phyloP scores from a whole-genome alignment of 2,797 vertebrate genomes.

The Lacerta bilineata region DNA sequence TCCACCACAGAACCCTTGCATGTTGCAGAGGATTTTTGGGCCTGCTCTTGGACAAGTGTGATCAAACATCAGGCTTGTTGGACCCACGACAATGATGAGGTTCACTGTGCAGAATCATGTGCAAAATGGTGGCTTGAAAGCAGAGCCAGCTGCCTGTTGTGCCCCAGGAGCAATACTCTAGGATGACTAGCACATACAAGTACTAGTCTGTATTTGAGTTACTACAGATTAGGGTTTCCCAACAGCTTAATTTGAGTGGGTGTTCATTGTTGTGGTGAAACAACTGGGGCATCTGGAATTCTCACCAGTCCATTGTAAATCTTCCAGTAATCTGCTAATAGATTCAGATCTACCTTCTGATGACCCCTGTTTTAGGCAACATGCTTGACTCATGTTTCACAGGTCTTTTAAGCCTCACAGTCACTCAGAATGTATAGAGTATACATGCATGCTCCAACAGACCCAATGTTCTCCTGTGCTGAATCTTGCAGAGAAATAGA shows the following conservation, averaged over 20 bases:
- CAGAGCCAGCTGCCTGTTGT: not conserved
- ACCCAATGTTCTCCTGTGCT: not conserved
- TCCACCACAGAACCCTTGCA: no score
- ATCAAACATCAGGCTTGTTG: not conserved
- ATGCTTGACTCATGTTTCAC: not conserved
- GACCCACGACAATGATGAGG: not conserved
- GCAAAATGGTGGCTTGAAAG: not conserved
- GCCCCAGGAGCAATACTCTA: not conserved
- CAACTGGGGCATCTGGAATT: no score
- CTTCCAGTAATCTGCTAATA: no score
- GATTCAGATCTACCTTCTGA: not conserved
- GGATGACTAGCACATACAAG: not conserved
- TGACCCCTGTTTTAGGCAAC: not conserved
- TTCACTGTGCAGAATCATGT: not conserved
- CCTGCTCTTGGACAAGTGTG: not conserved
- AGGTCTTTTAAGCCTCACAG: not conserved
- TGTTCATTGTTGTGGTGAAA: not conserved
- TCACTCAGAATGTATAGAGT: no score
- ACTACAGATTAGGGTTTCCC: not conserved
- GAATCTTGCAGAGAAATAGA: not conserved
- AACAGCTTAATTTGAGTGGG: not conserved
- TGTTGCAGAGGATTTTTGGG: not conserved
- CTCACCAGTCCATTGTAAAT: not conserved
- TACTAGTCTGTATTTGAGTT: not conserved
- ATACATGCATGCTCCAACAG: not conserved